Evolutionary conservation across 2,113 vertebrate genomes (phyloP).

Genomic region (Dicentrarchus labrax): DNA sequence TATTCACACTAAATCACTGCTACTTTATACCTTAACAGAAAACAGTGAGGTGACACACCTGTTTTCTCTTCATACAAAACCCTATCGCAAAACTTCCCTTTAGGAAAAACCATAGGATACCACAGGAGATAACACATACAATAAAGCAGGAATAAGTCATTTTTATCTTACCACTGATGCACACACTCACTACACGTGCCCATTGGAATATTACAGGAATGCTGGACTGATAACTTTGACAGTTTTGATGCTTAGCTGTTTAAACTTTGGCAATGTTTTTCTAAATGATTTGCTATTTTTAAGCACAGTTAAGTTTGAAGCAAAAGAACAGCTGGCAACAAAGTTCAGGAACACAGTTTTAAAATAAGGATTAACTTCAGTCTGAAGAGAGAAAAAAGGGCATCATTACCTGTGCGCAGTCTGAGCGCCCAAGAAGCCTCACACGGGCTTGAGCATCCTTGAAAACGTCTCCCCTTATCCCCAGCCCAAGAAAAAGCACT

Average conservation of each 20-base stretch:
- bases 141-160: conserved; percentile 35
- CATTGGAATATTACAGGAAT: conserved; percentile 16
- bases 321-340: not conserved
- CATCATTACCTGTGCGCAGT: conserved; percentile 80
- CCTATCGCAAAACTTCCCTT: not conserved
- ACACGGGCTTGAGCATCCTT: conserved; percentile 84
- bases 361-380: not conserved
- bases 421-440: conserved; percentile 76
- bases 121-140: conserved; percentile 5
- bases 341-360: conserved; percentile 6
- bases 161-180: conserved; percentile 15
- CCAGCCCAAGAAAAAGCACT: conserved; percentile 76
- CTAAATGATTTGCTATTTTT: not conserved
- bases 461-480: conserved; percentile 73
- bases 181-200: conserved; percentile 3
- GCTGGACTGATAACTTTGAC: conserved; percentile 5
- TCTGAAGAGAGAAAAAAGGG: not conserved
- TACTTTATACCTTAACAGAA: not conserved
- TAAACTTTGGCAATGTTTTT: conserved; percentile 22
- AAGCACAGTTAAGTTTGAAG: not conserved
- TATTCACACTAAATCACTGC: not conserved
- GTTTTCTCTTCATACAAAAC: conserved; percentile 2
- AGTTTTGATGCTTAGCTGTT: conserved; percentile 6
- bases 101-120: not conserved
- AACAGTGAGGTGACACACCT: not conserved